Base-by-base conservation (phyloP, 1,140 invertebrate species). In the Campodea augens region DNA sequence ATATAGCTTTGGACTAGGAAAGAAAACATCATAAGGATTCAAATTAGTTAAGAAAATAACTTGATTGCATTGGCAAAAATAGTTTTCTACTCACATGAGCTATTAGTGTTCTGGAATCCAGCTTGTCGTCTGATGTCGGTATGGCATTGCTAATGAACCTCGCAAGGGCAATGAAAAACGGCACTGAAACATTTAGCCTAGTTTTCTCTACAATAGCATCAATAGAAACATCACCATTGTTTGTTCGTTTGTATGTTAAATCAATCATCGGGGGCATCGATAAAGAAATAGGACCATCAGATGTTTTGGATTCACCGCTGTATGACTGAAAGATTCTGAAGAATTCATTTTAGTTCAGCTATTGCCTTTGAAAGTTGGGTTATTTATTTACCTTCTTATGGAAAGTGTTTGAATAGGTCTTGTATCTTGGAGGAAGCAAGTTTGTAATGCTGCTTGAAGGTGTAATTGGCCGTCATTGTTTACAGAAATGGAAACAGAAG, bases 151-250 rank as follows among this genome's bases (percentile, higher is more conserved):
- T 55, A 43, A 82, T 60, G 52, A 81, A 81, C 19, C 73, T 62
- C 0, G 70, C 68, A 20, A 85, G 54, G 29, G 75, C 71, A 48
- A 78, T 63, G 10, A 79, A 59, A 60, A 83, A 82, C 13, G 78
- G 72, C 21, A 81, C 68, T 1, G 77, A 76, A 1, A 85, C 57
- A 57, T 80, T 81, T n/a, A 83, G 54, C 40, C 76, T 63, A 3
- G 78, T 71, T 41, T 78, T 69, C 52, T 84, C 81, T 13, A 84
- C 69, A 13, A 77, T 67, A 21, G 79, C 66, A 56, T 84, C 75
- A 25, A 72, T 67, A 57, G 68, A 70, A 49, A 60, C 67, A 48
- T 76, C 75, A 21, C 73, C 68, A n/a, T 70, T 63, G 50, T 72
- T 70, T 20, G 70, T 72, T 52, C 72, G 66, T 49, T 53, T 72